Conservation (phyloP, 2,888 invertebrate genomes). For the Ypsolopha sequella region DNA sequence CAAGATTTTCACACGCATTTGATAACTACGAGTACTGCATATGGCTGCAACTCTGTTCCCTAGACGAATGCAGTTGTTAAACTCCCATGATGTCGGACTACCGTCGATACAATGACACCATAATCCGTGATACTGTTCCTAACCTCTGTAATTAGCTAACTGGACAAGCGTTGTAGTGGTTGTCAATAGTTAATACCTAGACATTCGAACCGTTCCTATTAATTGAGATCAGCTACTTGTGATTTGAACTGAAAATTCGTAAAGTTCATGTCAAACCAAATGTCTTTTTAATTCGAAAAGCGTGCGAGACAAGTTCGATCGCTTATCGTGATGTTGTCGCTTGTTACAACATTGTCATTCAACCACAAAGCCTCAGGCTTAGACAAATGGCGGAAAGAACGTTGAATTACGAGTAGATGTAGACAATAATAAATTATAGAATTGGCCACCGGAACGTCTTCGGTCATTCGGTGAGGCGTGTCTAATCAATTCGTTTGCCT, state of each 20-base stretch:
- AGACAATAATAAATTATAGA: slow-evolving; percentile 8
- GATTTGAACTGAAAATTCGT: neutral
- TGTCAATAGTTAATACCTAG: neutral
- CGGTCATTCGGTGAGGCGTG: slow-evolving; percentile 28
- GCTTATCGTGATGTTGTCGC: neutral
- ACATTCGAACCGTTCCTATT: neutral
- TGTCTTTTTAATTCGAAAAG: neutral
- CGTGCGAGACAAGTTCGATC: neutral
- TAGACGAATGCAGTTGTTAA: slow-evolving; percentile 20
- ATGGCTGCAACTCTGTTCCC: slow-evolving; percentile 10
- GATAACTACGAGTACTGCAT: slow-evolving; percentile 17
- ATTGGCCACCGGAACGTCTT: slow-evolving; percentile 26
- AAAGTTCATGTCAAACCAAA: neutral
- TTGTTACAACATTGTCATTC: neutral
- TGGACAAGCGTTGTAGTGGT: slow-evolving; percentile 5
- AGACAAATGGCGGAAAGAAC: slow-evolving; percentile 1
- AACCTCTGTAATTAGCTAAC: slow-evolving; percentile 4
- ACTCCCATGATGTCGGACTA: slow-evolving; percentile 14
- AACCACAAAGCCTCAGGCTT: neutral
- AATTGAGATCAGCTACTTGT: neutral
- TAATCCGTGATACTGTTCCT: slow-evolving; percentile 6
- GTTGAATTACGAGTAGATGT: neutral
- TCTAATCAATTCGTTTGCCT: slow-evolving; percentile 46
- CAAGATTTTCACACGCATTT: slow-evolving; percentile 51
- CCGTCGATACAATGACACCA: neutral